These are phyloP conservation scores for Bugulina stolonifera DNA, from an alignment of 2,888 invertebrate genomes.

Conservation along the genomic window DNA sequence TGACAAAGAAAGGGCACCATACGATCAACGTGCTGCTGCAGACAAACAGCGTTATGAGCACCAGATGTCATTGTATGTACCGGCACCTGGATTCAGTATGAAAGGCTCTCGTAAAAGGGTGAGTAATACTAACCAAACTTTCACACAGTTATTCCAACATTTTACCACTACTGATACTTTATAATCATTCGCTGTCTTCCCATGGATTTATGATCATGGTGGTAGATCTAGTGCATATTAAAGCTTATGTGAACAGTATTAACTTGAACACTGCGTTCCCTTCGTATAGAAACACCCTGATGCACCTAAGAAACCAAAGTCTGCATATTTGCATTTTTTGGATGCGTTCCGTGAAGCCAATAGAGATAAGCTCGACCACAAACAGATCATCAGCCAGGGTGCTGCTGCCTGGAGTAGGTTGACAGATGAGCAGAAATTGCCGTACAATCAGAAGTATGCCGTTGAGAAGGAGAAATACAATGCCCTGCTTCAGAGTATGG, in stretches of 20 bases:
- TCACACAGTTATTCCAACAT: too few species aligned
- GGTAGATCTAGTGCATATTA: too few species aligned
- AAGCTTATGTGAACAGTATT: too few species aligned
- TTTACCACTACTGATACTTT: too few species aligned
- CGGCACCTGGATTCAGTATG: slow-evolving; percentile 14
- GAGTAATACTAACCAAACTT: too few species aligned
- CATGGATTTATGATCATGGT: too few species aligned
- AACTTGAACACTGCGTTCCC: too few species aligned
- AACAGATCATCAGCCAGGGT: slow-evolving; percentile 23
- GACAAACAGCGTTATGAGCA: slow-evolving; percentile 24
- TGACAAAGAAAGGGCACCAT: slow-evolving; percentile 10
- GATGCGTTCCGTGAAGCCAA: slow-evolving; percentile 24
- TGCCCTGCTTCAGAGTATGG: slow-evolving; percentile 19
- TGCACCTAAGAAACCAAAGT: slow-evolving; percentile 18
- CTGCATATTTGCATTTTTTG: slow-evolving; percentile 23
- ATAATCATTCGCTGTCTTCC: background rate
- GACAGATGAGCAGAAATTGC: slow-evolving; percentile 22
- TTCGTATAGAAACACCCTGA: slow-evolving; percentile 18
- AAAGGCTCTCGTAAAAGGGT: slow-evolving; percentile 20
- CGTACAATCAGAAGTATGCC: slow-evolving; percentile 23
- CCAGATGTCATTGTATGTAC: slow-evolving; percentile 22
- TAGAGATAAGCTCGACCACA: slow-evolving; percentile 15
- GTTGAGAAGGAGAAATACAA: slow-evolving; percentile 22
- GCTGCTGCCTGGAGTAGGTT: slow-evolving; percentile 20
- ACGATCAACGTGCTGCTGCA: slow-evolving; percentile 10